Conservation (phyloP, 2,888 invertebrate genomes). For the Chymomyza caudatula region DNA sequence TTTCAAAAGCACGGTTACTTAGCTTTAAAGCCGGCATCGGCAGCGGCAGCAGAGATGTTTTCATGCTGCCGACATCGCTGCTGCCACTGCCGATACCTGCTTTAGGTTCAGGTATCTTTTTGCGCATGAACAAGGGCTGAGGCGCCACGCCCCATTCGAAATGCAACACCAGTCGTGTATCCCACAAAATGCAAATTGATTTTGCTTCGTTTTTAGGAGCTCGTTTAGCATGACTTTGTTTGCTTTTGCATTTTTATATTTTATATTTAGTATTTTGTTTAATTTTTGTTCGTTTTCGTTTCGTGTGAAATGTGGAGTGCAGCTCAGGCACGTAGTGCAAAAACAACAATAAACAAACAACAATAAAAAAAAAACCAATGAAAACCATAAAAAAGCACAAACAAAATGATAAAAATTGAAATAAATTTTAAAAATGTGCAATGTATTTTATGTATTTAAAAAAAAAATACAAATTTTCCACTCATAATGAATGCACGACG, state of each 20-base stretch:
- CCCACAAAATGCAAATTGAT: slow-evolving; percentile 32
- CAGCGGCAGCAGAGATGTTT: no score
- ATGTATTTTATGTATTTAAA: neutral
- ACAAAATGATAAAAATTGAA: neutral
- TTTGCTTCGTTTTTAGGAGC: slow-evolving; percentile 13
- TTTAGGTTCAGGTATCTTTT: no score
- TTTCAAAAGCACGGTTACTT: no score
- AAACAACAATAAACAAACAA: slow-evolving; percentile 23
- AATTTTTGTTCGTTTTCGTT: slow-evolving; percentile 27
- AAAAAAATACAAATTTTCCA: neutral
- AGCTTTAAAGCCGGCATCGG: no score
- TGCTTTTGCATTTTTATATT: no score
- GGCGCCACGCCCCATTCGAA: neutral
- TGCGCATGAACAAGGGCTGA: no score
- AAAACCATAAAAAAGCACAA: neutral
- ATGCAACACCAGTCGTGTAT: neutral
- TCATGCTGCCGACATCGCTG: no score
- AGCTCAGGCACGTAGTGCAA: slow-evolving; percentile 52
- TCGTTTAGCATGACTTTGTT: neutral
- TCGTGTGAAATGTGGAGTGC: slow-evolving; percentile 68
- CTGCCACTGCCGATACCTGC: no score
- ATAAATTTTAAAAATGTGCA: neutral
- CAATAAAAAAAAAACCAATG: slow-evolving; percentile 40
- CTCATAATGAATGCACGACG: slow-evolving; percentile 6
- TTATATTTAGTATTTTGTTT: no score